These are phyloP conservation scores for Drosophila tripunctata DNA, from an alignment of 2,888 invertebrate genomes.

Conservation along the genomic window DNA sequence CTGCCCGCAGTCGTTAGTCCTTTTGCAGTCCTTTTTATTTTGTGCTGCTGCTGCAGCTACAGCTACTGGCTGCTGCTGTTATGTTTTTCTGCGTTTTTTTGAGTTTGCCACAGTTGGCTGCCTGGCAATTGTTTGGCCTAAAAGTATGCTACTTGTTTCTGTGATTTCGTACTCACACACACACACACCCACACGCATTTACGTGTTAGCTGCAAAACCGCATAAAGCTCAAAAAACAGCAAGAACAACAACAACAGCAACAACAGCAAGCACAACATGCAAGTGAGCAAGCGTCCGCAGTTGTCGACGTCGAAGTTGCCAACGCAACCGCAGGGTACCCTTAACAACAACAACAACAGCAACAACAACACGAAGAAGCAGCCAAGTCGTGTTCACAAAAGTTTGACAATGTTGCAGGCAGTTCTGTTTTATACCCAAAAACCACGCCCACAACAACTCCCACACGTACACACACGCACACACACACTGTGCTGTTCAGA, in stretches of 20 bases:
- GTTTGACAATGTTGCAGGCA: slow-evolving; percentile 62
- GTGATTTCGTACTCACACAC: slow-evolving; percentile 54
- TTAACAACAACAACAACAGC: slow-evolving; percentile 15
- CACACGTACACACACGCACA: slow-evolving; percentile 18
- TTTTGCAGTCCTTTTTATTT: slow-evolving; percentile 25
- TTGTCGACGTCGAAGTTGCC: slow-evolving; percentile 52
- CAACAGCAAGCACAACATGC: slow-evolving; percentile 48
- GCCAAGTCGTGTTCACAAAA: slow-evolving; percentile 46
- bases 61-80: slow-evolving; percentile 3
- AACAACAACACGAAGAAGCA: slow-evolving; percentile 20
- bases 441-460: slow-evolving; percentile 19
- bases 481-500: slow-evolving; percentile 26
- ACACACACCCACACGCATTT: slow-evolving; percentile 7
- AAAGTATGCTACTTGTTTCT: slow-evolving; percentile 73
- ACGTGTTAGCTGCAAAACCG: slow-evolving; percentile 51
- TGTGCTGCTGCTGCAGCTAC: background rate
- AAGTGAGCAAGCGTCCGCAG: slow-evolving; percentile 61
- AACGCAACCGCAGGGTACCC: slow-evolving; percentile 53
- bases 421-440: slow-evolving; percentile 31
- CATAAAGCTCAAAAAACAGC: slow-evolving; percentile 51
- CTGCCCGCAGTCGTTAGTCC: slow-evolving; percentile 50
- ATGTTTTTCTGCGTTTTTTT: slow-evolving; percentile 41
- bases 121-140: slow-evolving; percentile 69
- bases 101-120: slow-evolving; percentile 60
- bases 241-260: slow-evolving; percentile 22